phyloP scores from a whole-genome alignment of 2,113 vertebrate genomes.

The Microtus richardsoni region DNA sequence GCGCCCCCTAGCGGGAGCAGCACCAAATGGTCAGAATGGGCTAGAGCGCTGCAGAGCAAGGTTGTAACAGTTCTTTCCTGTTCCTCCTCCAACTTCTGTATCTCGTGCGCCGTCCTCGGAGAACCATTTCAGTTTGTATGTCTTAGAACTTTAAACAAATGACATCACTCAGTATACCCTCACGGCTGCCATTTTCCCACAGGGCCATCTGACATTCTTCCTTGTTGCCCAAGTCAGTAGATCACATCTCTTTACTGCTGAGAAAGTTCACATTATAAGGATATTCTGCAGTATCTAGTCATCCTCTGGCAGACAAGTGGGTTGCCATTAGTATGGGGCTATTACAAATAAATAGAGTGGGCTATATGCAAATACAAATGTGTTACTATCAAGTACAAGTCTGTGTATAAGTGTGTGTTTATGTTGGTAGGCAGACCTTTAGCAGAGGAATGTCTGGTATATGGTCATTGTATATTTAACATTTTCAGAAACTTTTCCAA shows the following conservation, averaged over 20 bases:
- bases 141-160: constrained; percentile 6
- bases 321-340: neutral
- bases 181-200: neutral
- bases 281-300: neutral
- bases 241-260: neutral
- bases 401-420: neutral
- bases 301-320: neutral
- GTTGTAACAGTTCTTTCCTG: neutral
- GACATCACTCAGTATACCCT: neutral
- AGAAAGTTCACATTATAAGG: neutral
- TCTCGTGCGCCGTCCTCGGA: neutral
- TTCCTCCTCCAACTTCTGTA: no score
- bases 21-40: neutral
- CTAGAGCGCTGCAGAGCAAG: neutral
- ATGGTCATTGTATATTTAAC: neutral
- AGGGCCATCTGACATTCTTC: neutral
- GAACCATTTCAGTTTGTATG: neutral
- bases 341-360: neutral
- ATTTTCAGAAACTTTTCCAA: constrained; percentile 54
- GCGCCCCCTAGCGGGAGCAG: neutral
- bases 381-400: neutral
- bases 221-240: neutral
- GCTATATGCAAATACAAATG: neutral
- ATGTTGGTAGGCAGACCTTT: neutral
- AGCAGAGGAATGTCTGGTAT: neutral